phyloP scores from a whole-genome alignment of 2,888 invertebrate genomes.

The Papilio protenor region DNA sequence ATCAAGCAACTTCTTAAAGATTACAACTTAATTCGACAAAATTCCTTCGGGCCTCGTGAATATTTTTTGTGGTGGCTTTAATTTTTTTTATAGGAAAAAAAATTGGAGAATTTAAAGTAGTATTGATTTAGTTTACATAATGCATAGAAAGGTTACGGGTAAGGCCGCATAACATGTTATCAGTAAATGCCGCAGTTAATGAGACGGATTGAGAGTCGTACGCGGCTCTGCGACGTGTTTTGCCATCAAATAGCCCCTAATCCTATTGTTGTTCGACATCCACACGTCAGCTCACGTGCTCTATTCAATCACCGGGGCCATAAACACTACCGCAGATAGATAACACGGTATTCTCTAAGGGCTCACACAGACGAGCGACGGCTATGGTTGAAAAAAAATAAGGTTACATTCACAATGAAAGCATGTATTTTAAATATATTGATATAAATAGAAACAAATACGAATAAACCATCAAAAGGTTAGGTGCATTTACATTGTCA shows the following conservation, averaged over 20 bases:
- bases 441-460: no score
- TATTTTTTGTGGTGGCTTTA: neutral
- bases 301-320: conserved; percentile 53
- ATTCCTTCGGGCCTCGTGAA: no score
- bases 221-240: conserved; percentile 35
- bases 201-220: conserved; percentile 25
- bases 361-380: conserved; percentile 24
- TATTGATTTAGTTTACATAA: neutral
- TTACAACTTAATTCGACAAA: no score
- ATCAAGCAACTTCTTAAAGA: no score
- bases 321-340: conserved; percentile 49
- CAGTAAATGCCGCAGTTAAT: conserved; percentile 34
- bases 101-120: neutral
- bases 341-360: conserved; percentile 41
- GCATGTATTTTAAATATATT: neutral
- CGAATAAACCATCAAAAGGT: no score
- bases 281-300: conserved; percentile 72
- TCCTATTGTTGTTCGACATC: conserved; percentile 67
- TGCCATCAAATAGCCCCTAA: conserved; percentile 52
- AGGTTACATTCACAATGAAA: neutral
- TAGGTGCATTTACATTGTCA: no score
- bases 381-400: neutral
- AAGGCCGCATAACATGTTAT: conserved; percentile 23
- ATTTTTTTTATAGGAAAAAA: neutral
- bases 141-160: neutral